These are phyloP conservation scores for Drosophila antonietae DNA, from an alignment of 2,888 invertebrate genomes.

Conservation along the genomic window DNA sequence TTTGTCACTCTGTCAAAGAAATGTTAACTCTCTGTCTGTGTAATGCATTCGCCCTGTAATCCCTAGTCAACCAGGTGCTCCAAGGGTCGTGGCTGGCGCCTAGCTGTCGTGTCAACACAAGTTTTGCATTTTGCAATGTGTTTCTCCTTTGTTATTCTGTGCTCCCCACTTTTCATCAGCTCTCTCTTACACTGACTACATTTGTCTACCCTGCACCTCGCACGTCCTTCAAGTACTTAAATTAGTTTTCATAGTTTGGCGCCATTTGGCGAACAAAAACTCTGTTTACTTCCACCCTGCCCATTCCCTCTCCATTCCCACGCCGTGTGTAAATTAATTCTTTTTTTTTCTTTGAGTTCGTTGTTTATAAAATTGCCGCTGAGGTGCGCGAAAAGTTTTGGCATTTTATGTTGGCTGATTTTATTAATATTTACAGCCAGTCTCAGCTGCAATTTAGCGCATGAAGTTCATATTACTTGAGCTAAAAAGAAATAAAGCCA, in stretches of 20 bases:
- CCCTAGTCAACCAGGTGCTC: conserved; percentile 37
- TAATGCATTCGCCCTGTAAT: conserved; percentile 59
- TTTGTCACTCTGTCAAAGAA: conserved; percentile 73
- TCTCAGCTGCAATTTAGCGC: conserved; percentile 43
- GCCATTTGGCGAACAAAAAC: conserved; percentile 37
- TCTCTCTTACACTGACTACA: not conserved
- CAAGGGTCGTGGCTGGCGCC: conserved; percentile 25
- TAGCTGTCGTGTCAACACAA: conserved; percentile 71
- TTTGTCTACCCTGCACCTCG: conserved; percentile 3
- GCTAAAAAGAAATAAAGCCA: not conserved
- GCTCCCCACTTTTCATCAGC: not conserved
- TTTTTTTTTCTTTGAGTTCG: conserved; percentile 23
- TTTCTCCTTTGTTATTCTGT: conserved; percentile 50
- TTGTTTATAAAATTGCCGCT: conserved; percentile 62
- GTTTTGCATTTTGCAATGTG: conserved; percentile 73
- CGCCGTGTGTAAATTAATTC: conserved; percentile 68
- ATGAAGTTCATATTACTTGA: conserved; percentile 20
- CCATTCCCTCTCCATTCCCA: not conserved
- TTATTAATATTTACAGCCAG: conserved; percentile 63
- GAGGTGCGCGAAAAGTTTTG: conserved; percentile 65
- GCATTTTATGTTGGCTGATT: conserved; percentile 58
- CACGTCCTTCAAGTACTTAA: conserved; percentile 65
- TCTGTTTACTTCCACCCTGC: not conserved
- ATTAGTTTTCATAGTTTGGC: conserved; percentile 75
- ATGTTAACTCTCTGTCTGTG: conserved; percentile 50